Percentiles rank a stretch among this genome's conserved stretches.
Conservation (phyloP, 2,113 vertebrate genomes). For the Zapus hudsonius region DNA sequence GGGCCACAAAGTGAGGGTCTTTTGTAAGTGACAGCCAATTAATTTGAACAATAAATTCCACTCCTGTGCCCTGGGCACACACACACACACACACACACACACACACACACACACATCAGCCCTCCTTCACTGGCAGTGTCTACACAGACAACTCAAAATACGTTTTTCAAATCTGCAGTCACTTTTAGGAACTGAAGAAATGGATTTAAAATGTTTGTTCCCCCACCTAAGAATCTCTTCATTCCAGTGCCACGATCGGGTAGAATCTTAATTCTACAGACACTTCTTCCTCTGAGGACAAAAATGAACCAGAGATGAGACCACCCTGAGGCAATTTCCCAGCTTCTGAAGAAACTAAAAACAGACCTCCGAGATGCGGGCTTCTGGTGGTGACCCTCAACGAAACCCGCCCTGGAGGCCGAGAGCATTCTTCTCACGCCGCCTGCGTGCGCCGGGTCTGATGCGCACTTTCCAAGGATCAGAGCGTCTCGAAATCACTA, state of each 20-base stretch:
- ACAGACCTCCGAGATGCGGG: neutral
- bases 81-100: neutral
- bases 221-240: neutral
- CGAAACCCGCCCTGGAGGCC: neutral
- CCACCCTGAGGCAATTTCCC: conserved; percentile 3
- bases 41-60: conserved; percentile 35
- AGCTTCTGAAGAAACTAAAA: neutral
- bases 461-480: neutral
- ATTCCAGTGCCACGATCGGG: conserved; percentile 42
- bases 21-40: neutral
- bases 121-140: neutral
- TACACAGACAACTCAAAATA: neutral
- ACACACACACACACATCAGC: neutral
- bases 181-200: conserved; percentile 1
- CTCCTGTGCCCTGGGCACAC: neutral
- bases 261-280: conserved; percentile 46
- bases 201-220: conserved; percentile 5
- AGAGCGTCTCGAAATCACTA: too few relatives aligned
- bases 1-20: neutral
- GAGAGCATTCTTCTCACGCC: neutral
- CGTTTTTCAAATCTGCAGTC: neutral
- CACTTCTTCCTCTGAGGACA: neutral
- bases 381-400: neutral
- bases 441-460: neutral
- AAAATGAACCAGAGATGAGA: neutral